phyloP scores from a whole-genome alignment of 53 echinoderm and acorn worm genomes.

The Henricia sp. region DNA sequence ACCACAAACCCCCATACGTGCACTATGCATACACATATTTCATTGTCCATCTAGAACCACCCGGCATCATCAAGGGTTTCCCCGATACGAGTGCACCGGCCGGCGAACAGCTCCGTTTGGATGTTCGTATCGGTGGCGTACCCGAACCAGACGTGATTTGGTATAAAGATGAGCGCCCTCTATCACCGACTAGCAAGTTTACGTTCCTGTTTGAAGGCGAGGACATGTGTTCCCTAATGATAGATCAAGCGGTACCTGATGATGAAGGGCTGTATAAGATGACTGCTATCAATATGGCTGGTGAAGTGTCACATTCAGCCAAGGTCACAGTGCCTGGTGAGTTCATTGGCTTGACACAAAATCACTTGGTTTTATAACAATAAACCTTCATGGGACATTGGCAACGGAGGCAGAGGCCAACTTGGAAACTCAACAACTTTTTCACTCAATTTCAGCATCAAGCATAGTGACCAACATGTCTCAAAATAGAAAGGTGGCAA shows the following conservation, averaged over 20 bases:
- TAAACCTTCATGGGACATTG: no score
- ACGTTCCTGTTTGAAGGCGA: slow-evolving; percentile 90
- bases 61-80: slow-evolving; percentile 74
- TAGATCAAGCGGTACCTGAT: slow-evolving; percentile 73
- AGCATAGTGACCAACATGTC: no score
- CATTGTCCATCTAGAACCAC: slow-evolving; percentile 69
- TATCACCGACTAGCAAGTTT: slow-evolving; percentile 62
- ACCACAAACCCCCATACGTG: no score
- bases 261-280: slow-evolving; percentile 87
- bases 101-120: slow-evolving; percentile 76
- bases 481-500: no score
- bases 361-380: neutral
- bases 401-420: no score
- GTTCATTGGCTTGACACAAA: neutral
- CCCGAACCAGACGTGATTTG: slow-evolving; percentile 95
- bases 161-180: slow-evolving; percentile 89
- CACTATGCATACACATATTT: no score
- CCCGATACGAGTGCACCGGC: slow-evolving; percentile 69
- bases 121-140: slow-evolving; percentile 85
- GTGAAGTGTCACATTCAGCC: slow-evolving; percentile 70
- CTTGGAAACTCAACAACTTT: no score
- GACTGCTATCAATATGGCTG: slow-evolving; percentile 87
- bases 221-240: slow-evolving; percentile 78
- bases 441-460: no score
- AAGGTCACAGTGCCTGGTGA: slow-evolving; percentile 80